A percentile compares a stretch with the other conserved stretches of the same genome.
phyloP scores from a whole-genome alignment of 1,140 invertebrate species.

The Ceratosolen fusciceps region DNA sequence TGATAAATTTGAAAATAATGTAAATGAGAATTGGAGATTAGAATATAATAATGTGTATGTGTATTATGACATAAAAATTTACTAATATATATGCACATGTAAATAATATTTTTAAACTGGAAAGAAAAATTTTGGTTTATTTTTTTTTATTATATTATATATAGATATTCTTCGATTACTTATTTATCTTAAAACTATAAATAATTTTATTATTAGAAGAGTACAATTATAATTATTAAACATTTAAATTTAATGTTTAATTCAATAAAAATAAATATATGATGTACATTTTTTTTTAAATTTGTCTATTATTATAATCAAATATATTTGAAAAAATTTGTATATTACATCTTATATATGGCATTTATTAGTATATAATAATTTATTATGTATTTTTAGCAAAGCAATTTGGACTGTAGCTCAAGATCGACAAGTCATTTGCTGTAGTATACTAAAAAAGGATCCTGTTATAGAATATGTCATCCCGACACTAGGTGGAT shows the following conservation, averaged over 20 bases:
- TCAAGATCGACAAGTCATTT: constrained; percentile 77
- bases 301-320: too few relatives aligned
- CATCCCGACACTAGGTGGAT: constrained; percentile 78
- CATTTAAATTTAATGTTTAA: background rate
- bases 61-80: background rate
- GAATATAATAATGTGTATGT: constrained; percentile 38
- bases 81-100: background rate
- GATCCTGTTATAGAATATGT: constrained; percentile 63
- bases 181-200: too few relatives aligned
- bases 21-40: constrained; percentile 58
- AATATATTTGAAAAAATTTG: too few relatives aligned
- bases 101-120: background rate
- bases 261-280: constrained; percentile 20
- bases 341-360: background rate
- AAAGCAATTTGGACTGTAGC: constrained; percentile 74
- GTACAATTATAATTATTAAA: background rate
- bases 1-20: constrained; percentile 54
- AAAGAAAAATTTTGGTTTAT: too few relatives aligned
- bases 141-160: too few relatives aligned
- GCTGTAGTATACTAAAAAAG: constrained; percentile 70
- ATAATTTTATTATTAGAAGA: background rate
- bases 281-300: too few relatives aligned
- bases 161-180: too few relatives aligned
- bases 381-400: constrained; percentile 51
- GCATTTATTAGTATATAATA: constrained; percentile 30